Evolutionary conservation across 2,113 vertebrate genomes (phyloP).

Genomic region (Hassar affinis): DNA sequence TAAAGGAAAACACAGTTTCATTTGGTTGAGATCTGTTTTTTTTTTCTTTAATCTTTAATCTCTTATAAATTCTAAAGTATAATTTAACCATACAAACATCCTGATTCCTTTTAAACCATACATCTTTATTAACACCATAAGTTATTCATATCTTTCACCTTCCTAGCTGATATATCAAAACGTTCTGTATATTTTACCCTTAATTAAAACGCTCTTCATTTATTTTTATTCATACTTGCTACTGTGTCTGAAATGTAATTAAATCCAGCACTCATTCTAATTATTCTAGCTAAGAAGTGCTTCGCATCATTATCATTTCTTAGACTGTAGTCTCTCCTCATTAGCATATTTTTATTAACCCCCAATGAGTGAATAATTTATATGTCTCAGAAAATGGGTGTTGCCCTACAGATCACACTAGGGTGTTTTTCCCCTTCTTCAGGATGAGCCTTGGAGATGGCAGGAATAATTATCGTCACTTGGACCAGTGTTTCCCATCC

Average conservation of each 20-base stretch:
- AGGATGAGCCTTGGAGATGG: conserved; percentile 35
- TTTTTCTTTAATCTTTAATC: neutral
- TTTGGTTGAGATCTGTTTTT: too few relatives aligned
- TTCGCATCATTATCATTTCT: conserved; percentile 49
- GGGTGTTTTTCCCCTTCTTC: conserved; percentile 27
- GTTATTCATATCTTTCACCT: conserved; percentile 17
- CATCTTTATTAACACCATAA: neutral
- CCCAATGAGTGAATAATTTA: conserved; percentile 51
- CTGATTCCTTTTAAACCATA: neutral
- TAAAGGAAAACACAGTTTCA: neutral
- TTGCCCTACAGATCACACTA: conserved; percentile 27
- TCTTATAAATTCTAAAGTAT: conserved; percentile 12
- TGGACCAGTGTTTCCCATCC: conserved; percentile 36
- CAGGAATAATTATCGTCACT: conserved; percentile 45
- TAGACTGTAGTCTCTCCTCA: conserved; percentile 36
- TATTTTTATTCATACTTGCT: conserved; percentile 7
- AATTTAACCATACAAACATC: conserved; percentile 3
- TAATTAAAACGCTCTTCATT: conserved; percentile 25
- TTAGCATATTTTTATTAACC: conserved; percentile 61
- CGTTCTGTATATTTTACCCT: neutral
- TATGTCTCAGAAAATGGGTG: conserved; percentile 30
- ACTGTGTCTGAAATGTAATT: conserved; percentile 48
- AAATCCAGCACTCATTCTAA: conserved; percentile 46
- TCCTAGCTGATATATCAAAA: conserved; percentile 5
- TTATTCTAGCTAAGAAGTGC: conserved; percentile 41